Conservation (phyloP, 2,797 vertebrate species). For the Scleropages formosus region DNA sequence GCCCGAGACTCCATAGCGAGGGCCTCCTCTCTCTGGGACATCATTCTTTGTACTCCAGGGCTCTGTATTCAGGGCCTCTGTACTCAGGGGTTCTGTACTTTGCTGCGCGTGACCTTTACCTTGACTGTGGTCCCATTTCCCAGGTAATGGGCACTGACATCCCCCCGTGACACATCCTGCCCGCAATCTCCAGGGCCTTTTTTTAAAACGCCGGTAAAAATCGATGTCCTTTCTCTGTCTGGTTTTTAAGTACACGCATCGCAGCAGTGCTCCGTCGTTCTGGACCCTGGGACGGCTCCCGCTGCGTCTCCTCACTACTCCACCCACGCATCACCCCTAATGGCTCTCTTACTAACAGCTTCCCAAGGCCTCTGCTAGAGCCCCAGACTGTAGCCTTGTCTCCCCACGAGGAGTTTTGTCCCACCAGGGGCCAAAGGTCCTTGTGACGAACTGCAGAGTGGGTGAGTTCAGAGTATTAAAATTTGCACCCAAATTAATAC, state of each 20-base stretch:
- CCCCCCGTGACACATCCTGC: slow-evolving; percentile 40
- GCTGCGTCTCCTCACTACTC: too few species aligned
- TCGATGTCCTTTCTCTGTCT: slow-evolving; percentile 38
- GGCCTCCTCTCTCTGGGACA: background rate
- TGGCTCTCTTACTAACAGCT: too few species aligned
- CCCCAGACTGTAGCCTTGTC: too few species aligned
- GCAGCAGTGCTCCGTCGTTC: background rate
- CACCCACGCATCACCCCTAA: too few species aligned
- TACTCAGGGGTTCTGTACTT: background rate
- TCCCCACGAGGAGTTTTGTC: too few species aligned
- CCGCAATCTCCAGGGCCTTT: slow-evolving; percentile 37
- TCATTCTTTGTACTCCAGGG: background rate
- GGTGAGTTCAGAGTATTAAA: too few species aligned
- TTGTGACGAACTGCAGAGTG: too few species aligned
- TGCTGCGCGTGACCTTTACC: slow-evolving; percentile 57
- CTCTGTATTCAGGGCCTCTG: background rate
- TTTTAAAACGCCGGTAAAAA: slow-evolving; percentile 40
- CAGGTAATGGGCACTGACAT: slow-evolving; percentile 47
- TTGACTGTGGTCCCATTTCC: slow-evolving; percentile 45
- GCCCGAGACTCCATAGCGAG: slow-evolving; percentile 24
- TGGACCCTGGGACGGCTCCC: too few species aligned
- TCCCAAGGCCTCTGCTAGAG: too few species aligned
- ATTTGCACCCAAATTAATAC: too few species aligned
- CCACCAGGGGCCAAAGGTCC: too few species aligned
- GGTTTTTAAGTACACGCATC: slow-evolving; percentile 11